These are phyloP conservation scores for Amblyjoppa fuscipennis DNA, from an alignment of 2,888 invertebrate genomes.

Conservation along the genomic window DNA sequence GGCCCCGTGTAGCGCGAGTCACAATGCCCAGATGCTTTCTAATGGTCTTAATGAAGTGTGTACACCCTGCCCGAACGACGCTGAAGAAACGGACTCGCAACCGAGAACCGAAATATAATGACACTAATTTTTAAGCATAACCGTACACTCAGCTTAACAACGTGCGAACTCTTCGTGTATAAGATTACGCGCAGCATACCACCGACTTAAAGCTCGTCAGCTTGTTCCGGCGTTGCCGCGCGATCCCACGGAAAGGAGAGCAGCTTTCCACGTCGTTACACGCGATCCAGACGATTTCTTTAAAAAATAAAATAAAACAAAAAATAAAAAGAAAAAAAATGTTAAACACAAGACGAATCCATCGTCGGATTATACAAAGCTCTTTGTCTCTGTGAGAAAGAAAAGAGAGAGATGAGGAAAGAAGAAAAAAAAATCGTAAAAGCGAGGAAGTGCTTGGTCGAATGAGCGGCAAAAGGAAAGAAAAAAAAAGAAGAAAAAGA, in stretches of 20 bases:
- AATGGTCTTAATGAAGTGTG: slow-evolving; percentile 85
- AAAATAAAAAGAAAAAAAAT: neutral
- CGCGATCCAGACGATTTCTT: neutral
- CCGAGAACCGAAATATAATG: slow-evolving; percentile 74
- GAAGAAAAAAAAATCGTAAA: slow-evolving; percentile 1
- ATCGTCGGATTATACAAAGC: slow-evolving; percentile 6
- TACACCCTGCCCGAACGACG: slow-evolving; percentile 78
- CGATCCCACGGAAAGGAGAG: neutral
- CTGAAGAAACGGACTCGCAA: slow-evolving; percentile 69
- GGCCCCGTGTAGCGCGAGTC: slow-evolving; percentile 65
- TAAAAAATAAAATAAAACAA: neutral
- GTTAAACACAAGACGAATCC: neutral
- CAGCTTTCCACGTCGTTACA: neutral
- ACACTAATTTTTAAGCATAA: slow-evolving; percentile 85
- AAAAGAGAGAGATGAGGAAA: neutral
- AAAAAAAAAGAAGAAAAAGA: slow-evolving; percentile 4
- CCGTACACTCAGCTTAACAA: slow-evolving; percentile 84
- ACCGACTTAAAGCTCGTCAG: neutral
- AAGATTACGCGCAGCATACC: neutral
- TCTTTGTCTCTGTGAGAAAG: slow-evolving; percentile 3
- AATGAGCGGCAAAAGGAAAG: slow-evolving; percentile 18
- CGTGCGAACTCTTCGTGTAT: slow-evolving; percentile 80
- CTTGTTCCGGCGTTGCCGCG: neutral
- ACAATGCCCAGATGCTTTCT: slow-evolving; percentile 80
- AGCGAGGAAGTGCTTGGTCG: slow-evolving; percentile 8